Conservation (phyloP, 37 sponge, comb jelly and placozoan species). For the Bolinopsis microptera region DNA sequence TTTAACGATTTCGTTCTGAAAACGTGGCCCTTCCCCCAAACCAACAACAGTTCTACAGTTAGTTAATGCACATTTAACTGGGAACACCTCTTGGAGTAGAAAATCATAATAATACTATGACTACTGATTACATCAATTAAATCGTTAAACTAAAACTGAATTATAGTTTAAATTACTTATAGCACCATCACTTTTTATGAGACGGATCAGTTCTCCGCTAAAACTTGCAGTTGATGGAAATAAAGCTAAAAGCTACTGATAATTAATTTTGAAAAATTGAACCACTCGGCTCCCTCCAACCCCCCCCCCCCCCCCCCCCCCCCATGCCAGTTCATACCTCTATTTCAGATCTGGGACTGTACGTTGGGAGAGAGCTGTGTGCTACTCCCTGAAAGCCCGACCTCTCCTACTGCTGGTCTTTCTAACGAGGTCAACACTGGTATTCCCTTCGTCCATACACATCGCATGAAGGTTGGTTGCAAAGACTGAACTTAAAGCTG, state of each 20-base stretch:
- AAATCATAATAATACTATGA: too few species aligned
- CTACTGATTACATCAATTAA: too few species aligned
- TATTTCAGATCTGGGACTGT: conserved; percentile 29
- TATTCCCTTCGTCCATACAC: conserved; percentile 38
- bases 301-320: too few species aligned
- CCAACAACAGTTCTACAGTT: not conserved
- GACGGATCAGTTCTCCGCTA: too few species aligned
- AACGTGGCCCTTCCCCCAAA: conserved; percentile 47
- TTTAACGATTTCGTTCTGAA: conserved; percentile 31
- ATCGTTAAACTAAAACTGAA: too few species aligned
- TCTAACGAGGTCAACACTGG: conserved; percentile 63
- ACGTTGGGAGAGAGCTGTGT: conserved; percentile 10
- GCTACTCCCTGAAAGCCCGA: not conserved
- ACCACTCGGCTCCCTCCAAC: too few species aligned
- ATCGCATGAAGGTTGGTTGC: conserved; percentile 26
- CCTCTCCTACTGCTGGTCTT: conserved; percentile 22
- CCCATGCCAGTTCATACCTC: not conserved
- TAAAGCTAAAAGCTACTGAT: too few species aligned
- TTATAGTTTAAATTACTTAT: too few species aligned
- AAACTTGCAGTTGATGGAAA: too few species aligned
- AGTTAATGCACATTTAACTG: not conserved
- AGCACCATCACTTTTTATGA: too few species aligned
- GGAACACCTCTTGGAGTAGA: too few species aligned
- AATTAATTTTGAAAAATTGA: not conserved
- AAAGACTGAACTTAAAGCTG: not conserved